A percentile compares a stretch with the other conserved stretches of the same genome.
Evolutionary conservation across 2,888 invertebrate species (phyloP).

Genomic region (Mythimna pallens): DNA sequence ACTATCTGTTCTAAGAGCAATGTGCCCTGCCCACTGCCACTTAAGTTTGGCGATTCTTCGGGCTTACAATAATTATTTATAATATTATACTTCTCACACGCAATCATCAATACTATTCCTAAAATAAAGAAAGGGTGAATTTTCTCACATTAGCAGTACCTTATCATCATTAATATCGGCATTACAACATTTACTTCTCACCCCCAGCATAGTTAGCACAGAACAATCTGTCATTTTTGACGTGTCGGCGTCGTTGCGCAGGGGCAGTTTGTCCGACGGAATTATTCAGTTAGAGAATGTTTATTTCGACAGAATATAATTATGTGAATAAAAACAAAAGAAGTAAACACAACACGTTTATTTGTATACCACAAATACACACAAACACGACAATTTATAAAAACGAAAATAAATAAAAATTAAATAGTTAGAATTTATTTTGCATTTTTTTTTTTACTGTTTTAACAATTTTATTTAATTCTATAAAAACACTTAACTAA

Average conservation of each 20-base stretch:
- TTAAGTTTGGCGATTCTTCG: too few relatives aligned
- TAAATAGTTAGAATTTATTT: too few relatives aligned
- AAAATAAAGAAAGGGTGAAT: conserved; percentile 56
- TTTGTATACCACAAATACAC: too few relatives aligned
- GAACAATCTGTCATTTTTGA: conserved; percentile 68
- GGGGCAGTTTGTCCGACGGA: conserved; percentile 5
- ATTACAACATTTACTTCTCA: conserved; percentile 62
- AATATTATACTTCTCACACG: not conserved
- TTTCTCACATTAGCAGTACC: conserved; percentile 78
- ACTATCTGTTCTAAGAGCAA: too few relatives aligned
- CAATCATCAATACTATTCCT: conserved; percentile 2
- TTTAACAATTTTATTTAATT: too few relatives aligned
- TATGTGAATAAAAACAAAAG: not conserved
- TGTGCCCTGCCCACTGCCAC: too few relatives aligned
- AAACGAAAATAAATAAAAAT: too few relatives aligned
- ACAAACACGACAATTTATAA: too few relatives aligned
- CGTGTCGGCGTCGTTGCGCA: conserved; percentile 27
- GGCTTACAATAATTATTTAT: too few relatives aligned
- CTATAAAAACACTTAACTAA: too few relatives aligned
- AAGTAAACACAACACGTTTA: too few relatives aligned
- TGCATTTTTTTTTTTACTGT: too few relatives aligned
- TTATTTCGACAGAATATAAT: not conserved
- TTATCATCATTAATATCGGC: conserved; percentile 75
- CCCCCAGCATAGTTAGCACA: conserved; percentile 65
- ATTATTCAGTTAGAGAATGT: conserved; percentile 16